Evolutionary conservation across 1,140 invertebrate genomes (phyloP).

Genomic region (Rhynchophorus ferrugineus): DNA sequence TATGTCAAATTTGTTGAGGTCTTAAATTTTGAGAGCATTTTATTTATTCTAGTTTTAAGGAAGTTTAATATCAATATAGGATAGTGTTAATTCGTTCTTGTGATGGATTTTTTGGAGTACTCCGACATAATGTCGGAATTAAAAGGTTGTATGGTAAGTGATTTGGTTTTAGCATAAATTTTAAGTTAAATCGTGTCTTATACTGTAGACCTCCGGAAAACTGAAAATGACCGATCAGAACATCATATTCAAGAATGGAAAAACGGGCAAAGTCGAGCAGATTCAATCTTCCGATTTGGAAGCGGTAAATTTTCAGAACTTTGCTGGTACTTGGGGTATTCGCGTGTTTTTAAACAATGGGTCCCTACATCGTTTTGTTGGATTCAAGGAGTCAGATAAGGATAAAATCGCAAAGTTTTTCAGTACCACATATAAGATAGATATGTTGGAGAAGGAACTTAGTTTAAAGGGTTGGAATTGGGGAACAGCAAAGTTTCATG

Average conservation of each 20-base stretch:
- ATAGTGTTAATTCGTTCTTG: not conserved
- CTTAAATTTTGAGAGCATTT: too few relatives aligned
- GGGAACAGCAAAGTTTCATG: slow-evolving; percentile 92
- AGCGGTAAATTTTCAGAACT: slow-evolving; percentile 84
- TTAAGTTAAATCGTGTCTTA: slow-evolving; percentile 25
- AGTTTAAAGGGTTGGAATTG: slow-evolving; percentile 99
- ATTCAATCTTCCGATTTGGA: slow-evolving; percentile 80
- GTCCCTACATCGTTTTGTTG: slow-evolving; percentile 81
- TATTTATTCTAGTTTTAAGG: too few relatives aligned
- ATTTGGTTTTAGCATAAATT: not conserved
- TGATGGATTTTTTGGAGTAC: not conserved
- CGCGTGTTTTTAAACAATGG: slow-evolving; percentile 89
- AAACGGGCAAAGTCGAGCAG: slow-evolving; percentile 94
- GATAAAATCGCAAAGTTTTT: slow-evolving; percentile 84
- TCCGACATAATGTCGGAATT: not conserved
- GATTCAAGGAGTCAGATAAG: slow-evolving; percentile 85
- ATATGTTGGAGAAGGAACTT: slow-evolving; percentile 85
- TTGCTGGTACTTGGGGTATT: slow-evolving; percentile 83
- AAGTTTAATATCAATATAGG: too few relatives aligned
- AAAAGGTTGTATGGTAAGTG: slow-evolving; percentile 15
- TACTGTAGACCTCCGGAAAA: slow-evolving; percentile 66
- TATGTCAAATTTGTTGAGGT: too few relatives aligned
- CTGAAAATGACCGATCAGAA: slow-evolving; percentile 88
- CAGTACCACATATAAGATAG: slow-evolving; percentile 71
- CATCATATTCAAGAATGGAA: slow-evolving; percentile 90